phyloP scores from a whole-genome alignment of 2,113 vertebrate species.

The Puffinus mauretanicus region DNA sequence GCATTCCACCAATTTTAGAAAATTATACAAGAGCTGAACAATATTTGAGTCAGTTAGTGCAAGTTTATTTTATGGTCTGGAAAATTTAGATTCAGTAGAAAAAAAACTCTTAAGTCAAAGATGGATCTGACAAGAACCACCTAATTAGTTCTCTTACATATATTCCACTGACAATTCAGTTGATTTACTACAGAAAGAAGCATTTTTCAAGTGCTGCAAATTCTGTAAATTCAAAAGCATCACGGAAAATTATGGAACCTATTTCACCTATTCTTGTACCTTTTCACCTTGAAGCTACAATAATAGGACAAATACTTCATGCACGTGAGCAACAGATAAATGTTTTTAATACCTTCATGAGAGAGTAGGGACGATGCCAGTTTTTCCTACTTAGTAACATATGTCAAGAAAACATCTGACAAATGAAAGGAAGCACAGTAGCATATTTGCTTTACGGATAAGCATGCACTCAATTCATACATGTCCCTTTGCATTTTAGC shows the following conservation, averaged over 20 bases:
- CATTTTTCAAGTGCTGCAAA: neutral
- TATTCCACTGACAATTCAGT: neutral
- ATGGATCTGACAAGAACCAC: neutral
- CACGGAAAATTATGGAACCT: neutral
- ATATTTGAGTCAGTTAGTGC: neutral
- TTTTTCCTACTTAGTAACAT: neutral
- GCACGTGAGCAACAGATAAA: accelerated
- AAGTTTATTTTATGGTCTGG: neutral
- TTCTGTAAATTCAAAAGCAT: neutral
- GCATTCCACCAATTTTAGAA: neutral
- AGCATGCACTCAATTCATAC: neutral
- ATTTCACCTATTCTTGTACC: neutral
- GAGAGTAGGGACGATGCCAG: neutral
- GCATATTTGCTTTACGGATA: neutral
- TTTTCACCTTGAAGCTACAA: neutral
- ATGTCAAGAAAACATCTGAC: neutral
- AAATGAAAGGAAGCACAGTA: neutral
- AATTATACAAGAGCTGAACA: neutral
- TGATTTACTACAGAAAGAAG: neutral
- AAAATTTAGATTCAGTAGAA: neutral
- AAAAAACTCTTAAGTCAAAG: neutral
- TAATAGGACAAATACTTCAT: neutral
- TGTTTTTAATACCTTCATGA: neutral
- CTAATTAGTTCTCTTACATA: neutral
- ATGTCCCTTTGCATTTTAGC: neutral